phyloP scores from a whole-genome alignment of 1,140 invertebrate species.

The Drosophila nannoptera region DNA sequence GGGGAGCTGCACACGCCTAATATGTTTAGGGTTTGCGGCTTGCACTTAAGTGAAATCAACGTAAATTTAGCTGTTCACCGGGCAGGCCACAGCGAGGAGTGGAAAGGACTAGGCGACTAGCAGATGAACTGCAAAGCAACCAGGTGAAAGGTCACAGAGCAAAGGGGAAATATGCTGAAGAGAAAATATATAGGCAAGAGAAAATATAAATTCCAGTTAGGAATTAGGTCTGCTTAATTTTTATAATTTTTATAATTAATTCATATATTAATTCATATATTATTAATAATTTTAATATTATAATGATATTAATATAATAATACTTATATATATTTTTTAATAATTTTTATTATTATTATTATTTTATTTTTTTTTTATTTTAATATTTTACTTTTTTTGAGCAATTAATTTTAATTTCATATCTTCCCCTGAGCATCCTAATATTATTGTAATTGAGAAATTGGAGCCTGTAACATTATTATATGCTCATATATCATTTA shows the following conservation, averaged over 20 bases:
- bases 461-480: background rate
- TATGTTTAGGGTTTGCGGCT: conserved; percentile 62
- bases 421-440: background rate
- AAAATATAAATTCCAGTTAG: too few species aligned
- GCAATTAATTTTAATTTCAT: too few species aligned
- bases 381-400: too few species aligned
- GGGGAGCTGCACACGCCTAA: conserved; percentile 44
- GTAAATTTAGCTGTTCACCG: conserved; percentile 38
- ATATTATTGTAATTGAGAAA: conserved; percentile 3
- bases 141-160: background rate
- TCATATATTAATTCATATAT: background rate
- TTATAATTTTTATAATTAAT: too few species aligned
- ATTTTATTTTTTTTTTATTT: too few species aligned
- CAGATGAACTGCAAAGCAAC: conserved; percentile 1
- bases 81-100: background rate
- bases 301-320: background rate
- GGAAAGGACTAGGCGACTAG: background rate
- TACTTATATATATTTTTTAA: background rate
- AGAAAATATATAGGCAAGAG: too few species aligned
- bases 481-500: conserved; percentile 6
- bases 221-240: background rate
- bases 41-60: conserved; percentile 72
- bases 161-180: background rate
- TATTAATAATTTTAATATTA: background rate
- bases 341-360: background rate